Conservation (phyloP, 2,888 invertebrate genomes). For the Sacculina carcini region DNA sequence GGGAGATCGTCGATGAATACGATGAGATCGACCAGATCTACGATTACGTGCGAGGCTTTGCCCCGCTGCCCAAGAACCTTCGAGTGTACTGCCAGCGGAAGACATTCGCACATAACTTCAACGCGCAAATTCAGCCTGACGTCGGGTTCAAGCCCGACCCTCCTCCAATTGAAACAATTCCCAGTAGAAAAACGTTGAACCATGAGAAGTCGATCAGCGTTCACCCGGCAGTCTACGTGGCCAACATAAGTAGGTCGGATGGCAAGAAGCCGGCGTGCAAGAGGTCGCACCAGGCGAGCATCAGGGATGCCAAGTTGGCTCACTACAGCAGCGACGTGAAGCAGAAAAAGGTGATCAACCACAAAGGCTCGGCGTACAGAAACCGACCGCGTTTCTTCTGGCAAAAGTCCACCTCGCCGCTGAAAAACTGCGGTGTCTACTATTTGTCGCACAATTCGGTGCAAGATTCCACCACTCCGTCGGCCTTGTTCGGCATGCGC, state of each 20-base stretch:
- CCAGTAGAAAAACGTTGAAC: conserved; percentile 24
- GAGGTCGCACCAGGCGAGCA: background rate
- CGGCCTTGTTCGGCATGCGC: conserved; percentile 47
- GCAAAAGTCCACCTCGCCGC: conserved; percentile 42
- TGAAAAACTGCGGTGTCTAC: conserved; percentile 22
- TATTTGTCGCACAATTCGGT: conserved; percentile 4
- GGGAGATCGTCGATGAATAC: conserved; percentile 37
- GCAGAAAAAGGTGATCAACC: conserved; percentile 44
- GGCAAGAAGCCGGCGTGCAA: conserved; percentile 8
- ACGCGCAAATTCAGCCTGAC: background rate
- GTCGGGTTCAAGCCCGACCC: conserved; percentile 33
- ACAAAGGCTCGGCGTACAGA: conserved; percentile 34
- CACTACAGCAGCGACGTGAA: background rate
- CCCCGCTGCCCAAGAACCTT: conserved; percentile 57
- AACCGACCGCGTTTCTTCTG: conserved; percentile 35
- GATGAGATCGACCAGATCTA: conserved; percentile 92
- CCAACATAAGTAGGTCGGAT: too few species aligned
- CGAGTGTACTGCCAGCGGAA: conserved; percentile 19
- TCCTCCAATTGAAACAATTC: conserved; percentile 73
- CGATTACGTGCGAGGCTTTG: conserved; percentile 77
- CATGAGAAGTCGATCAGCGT: conserved; percentile 7
- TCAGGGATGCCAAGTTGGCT: background rate
- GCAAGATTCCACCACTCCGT: conserved; percentile 25
- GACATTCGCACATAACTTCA: background rate
- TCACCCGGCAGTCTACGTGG: background rate